Evolutionary conservation across 2,797 vertebrate genomes (phyloP).

Genomic region (Euthynnus affinis): DNA sequence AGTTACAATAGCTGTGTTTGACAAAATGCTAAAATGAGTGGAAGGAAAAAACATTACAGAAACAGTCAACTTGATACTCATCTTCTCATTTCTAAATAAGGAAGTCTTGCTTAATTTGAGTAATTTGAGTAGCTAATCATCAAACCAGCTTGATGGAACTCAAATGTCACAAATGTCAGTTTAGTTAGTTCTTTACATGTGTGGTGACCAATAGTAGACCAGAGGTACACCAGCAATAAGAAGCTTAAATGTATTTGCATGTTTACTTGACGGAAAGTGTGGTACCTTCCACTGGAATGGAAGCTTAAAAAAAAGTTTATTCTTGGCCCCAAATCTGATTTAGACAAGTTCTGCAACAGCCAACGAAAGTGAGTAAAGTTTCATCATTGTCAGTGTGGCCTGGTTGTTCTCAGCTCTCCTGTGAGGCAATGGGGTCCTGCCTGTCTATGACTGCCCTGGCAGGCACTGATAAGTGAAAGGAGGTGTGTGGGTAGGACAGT

Average conservation of each 20-base stretch:
- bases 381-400: slow-evolving; percentile 5
- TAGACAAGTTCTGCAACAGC: slow-evolving; percentile 11
- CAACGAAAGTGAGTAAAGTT: neutral
- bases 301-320: slow-evolving; percentile 16
- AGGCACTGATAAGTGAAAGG: slow-evolving; percentile 32
- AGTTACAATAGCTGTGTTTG: neutral
- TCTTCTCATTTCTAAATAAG: neutral
- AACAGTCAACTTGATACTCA: neutral
- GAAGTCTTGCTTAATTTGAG: slow-evolving; percentile 7
- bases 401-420: slow-evolving; percentile 2
- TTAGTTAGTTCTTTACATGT: neutral
- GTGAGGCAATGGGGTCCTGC: neutral
- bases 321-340: slow-evolving; percentile 29
- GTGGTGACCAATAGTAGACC: neutral
- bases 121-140: neutral
- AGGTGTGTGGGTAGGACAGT: slow-evolving; percentile 37
- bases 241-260: slow-evolving; percentile 21
- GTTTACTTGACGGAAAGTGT: slow-evolving; percentile 20
- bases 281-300: neutral
- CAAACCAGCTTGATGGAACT: neutral
- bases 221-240: slow-evolving; percentile 3
- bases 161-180: slow-evolving; percentile 6
- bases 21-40: neutral
- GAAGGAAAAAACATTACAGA: neutral
- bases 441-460: slow-evolving; percentile 25